Evolutionary conservation across 2,888 invertebrate species (phyloP).

Genomic region (Scaptomyza flava): DNA sequence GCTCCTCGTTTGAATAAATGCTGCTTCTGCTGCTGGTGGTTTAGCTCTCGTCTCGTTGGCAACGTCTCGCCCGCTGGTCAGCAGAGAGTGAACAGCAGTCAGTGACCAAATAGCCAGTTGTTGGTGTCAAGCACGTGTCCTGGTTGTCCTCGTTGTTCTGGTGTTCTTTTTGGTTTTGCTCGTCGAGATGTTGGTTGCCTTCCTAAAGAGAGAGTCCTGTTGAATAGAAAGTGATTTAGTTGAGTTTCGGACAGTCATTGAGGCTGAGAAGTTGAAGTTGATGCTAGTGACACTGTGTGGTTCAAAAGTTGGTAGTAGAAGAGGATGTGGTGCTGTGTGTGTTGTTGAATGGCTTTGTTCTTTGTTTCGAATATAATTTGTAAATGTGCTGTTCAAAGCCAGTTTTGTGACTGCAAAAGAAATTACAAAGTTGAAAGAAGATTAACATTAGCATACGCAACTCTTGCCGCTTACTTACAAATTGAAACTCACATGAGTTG

Average conservation of each 20-base stretch:
- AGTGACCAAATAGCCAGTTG: conserved; percentile 17
- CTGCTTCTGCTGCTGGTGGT: conserved; percentile 21
- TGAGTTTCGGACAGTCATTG: conserved; percentile 52
- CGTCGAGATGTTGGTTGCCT: conserved; percentile 17
- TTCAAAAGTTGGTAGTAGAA: neutral
- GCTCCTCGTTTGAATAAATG: conserved; percentile 21
- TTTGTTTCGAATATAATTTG: conserved; percentile 61
- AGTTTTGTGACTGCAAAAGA: conserved; percentile 76
- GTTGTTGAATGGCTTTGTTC: conserved; percentile 45
- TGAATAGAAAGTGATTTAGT: conserved; percentile 76
- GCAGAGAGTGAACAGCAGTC: conserved; percentile 6
- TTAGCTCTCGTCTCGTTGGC: conserved; percentile 34
- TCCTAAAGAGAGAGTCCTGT: conserved; percentile 45
- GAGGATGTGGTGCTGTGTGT: conserved; percentile 26
- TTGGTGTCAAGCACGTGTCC: conserved; percentile 52
- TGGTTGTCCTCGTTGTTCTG: conserved; percentile 28
- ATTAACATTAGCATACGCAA: conserved; percentile 69
- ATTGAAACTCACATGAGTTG: conserved; percentile 16
- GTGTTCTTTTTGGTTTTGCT: conserved; percentile 34
- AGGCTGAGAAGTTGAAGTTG: conserved; percentile 25
- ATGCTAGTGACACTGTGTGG: conserved; percentile 38
- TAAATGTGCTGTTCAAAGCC: conserved; percentile 49
- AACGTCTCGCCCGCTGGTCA: conserved; percentile 30
- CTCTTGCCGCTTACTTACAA: neutral
- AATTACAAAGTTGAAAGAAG: conserved; percentile 82